Evolutionary conservation across 2,113 vertebrate genomes (phyloP), one percentile per base, ranked within the genome.

Genomic region (Syrmaticus mikado): DNA sequence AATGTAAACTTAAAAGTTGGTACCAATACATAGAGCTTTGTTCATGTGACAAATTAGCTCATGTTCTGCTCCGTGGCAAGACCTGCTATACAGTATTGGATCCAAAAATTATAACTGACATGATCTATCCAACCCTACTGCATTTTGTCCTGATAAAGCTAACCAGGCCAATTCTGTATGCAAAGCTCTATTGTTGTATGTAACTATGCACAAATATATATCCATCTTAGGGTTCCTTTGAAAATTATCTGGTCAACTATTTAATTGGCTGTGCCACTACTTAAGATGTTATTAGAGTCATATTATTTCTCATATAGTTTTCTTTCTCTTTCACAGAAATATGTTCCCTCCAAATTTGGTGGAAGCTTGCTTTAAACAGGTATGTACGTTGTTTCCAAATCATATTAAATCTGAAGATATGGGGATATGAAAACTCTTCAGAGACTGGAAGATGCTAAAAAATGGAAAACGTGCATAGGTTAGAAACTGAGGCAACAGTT

Each of bases 331-430:
- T 97, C 97, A 62, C 98, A 99, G 99, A 97, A 99, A 99, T 79
- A 99, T 99, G 99, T 99, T 99, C 97, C 99, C 99, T 96, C 99
- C 99, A 61, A 99, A 99, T 94, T 92, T 99, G 93, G 98, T 99
- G 72, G 99, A 99, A 98, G 99, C 99, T 82, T 99, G 99, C 97
- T 99, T 99, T 94, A 99, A 99, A 97, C 99, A 99, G 99, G 99
- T 99, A 98, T 97, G 87, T 46, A 45, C 24, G 5, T n/a, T 34
- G 73, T 57, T 86, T 70, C 25, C 25, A 72, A 66, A 67, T 60
- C 32, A 21, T 3, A 3, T 34, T 73, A 58, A 53, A 48, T 3
- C 65, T 13, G 4, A 58, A 87, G 27, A 60, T 50, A 50, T n/a
- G 45, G 73, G 79, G 30, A 25, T 76, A 48, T 8, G 28, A 11